Evolutionary conservation across 2,797 vertebrate genomes (phyloP).

Genomic region (Lacerta bilineata): DNA sequence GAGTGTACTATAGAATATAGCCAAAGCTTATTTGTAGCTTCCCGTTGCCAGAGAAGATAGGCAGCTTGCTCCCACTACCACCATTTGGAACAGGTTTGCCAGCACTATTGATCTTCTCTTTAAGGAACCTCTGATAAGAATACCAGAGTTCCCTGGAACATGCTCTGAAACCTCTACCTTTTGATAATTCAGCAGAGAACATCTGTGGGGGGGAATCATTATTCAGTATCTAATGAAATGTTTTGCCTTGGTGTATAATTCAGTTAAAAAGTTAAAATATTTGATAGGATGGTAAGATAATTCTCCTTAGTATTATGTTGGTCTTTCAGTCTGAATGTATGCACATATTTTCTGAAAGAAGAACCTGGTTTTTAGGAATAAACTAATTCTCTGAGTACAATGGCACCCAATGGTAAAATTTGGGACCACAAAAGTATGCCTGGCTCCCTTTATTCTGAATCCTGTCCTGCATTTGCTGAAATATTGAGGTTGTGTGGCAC

Average conservation of each 20-base stretch:
- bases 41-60: too few relatives aligned
- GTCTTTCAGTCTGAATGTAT: background rate
- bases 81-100: too few relatives aligned
- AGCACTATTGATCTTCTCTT: background rate
- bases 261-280: background rate
- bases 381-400: too few relatives aligned
- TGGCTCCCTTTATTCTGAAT: background rate
- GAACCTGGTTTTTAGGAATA: background rate
- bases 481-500: background rate
- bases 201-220: background rate
- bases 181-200: background rate
- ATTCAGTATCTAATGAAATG: background rate
- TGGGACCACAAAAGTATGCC: background rate
- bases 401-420: background rate
- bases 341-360: background rate
- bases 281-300: background rate
- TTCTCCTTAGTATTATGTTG: background rate
- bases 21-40: too few relatives aligned
- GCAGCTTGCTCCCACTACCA: too few relatives aligned
- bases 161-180: too few relatives aligned
- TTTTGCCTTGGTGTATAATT: background rate
- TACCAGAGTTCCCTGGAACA: too few relatives aligned
- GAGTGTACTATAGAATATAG: too few relatives aligned
- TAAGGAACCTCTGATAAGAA: background rate
- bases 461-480: background rate